These are phyloP conservation scores for Himalopsyche tibetana DNA, from an alignment of 2,888 invertebrate genomes.

Conservation along the genomic window DNA sequence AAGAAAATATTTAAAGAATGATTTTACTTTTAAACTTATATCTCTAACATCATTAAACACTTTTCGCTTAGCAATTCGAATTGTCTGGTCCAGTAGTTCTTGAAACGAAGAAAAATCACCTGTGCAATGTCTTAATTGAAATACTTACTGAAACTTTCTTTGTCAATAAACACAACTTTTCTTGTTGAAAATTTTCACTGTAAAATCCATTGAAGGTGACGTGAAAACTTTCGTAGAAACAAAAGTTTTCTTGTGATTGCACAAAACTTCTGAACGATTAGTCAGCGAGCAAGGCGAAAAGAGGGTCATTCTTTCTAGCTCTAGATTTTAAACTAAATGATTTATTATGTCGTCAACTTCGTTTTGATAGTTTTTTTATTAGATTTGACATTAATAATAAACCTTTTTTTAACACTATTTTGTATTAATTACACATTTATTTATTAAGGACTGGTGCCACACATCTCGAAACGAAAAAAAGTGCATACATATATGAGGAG, in stretches of 20 bases:
- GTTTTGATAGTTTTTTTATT: background rate
- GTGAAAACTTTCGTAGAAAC: conserved; percentile 10
- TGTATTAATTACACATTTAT: too few relatives aligned
- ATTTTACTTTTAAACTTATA: too few relatives aligned
- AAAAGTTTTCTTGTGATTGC: background rate
- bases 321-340: background rate
- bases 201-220: background rate
- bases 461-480: too few relatives aligned
- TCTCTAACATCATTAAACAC: too few relatives aligned
- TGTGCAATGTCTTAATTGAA: conserved; percentile 8
- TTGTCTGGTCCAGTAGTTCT: background rate
- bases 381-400: background rate
- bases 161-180: background rate
- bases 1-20: background rate
- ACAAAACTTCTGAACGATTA: background rate
- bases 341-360: background rate
- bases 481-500: too few relatives aligned
- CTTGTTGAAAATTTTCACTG: conserved; percentile 3
- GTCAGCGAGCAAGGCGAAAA: background rate
- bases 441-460: too few relatives aligned
- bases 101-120: conserved; percentile 7
- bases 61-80: background rate
- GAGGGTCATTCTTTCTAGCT: background rate
- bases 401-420: too few relatives aligned
- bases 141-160: conserved; percentile 1